A percentile compares a stretch with the other conserved stretches of the same genome.
Evolutionary conservation across 2,113 vertebrate genomes (phyloP).

Genomic region (Vanacampus margaritifer): DNA sequence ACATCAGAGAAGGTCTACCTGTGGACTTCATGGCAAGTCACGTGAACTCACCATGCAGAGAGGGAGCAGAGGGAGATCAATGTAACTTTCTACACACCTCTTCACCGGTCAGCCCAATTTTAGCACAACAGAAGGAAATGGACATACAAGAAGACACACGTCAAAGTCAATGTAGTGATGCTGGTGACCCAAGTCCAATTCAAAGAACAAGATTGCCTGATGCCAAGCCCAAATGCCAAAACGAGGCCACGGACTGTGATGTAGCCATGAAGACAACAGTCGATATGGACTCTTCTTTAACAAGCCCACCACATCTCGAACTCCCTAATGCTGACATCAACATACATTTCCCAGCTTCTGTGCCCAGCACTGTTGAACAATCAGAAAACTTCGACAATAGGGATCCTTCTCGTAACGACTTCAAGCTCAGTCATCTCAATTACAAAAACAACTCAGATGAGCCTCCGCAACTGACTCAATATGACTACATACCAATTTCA

Average conservation of each 20-base stretch:
- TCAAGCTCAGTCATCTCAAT: slow-evolving; percentile 72
- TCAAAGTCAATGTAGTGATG: slow-evolving; percentile 35
- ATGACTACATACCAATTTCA: slow-evolving; percentile 60
- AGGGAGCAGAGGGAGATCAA: slow-evolving; percentile 42
- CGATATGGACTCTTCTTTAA: slow-evolving; percentile 51
- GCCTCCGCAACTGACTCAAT: slow-evolving; percentile 58
- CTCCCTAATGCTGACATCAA: slow-evolving; percentile 43
- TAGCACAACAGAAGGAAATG: slow-evolving; percentile 29
- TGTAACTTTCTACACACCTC: slow-evolving; percentile 35
- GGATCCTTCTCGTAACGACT: slow-evolving; percentile 58
- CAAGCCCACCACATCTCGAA: slow-evolving; percentile 54
- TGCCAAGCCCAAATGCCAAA: slow-evolving; percentile 28
- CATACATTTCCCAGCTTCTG: slow-evolving; percentile 39
- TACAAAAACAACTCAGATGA: slow-evolving; percentile 63
- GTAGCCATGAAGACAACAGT: slow-evolving; percentile 26
- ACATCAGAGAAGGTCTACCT: slow-evolving; percentile 60
- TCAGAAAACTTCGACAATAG: slow-evolving; percentile 39
- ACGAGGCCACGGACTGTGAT: slow-evolving; percentile 19
- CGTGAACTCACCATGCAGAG: slow-evolving; percentile 52
- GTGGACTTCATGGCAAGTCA: slow-evolving; percentile 63
- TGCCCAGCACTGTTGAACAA: slow-evolving; percentile 38
- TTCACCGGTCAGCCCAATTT: slow-evolving; percentile 41
- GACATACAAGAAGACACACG: slow-evolving; percentile 28
- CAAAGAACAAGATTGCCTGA: slow-evolving; percentile 34
- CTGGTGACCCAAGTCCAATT: slow-evolving; percentile 38